Evolutionary conservation across 2,888 invertebrate species (phyloP).

Genomic region (Pterostichus niger): DNA sequence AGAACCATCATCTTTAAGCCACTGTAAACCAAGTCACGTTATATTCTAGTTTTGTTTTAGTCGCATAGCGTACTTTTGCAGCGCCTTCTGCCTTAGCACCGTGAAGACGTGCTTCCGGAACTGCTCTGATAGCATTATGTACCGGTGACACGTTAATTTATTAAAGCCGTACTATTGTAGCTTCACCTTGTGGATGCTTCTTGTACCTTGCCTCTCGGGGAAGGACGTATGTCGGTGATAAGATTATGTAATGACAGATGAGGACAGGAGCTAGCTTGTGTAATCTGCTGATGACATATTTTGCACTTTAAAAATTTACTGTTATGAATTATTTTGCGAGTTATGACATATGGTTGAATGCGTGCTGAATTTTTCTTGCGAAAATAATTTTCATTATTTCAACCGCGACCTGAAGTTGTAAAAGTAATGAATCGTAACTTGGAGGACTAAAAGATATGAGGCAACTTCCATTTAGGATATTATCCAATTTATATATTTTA

Average conservation of each 20-base stretch:
- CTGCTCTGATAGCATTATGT: constrained; percentile 46
- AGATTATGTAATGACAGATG: background rate
- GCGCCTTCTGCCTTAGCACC: background rate
- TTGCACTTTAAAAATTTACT: background rate
- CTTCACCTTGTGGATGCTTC: background rate
- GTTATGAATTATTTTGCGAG: background rate
- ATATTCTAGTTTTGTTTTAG: constrained; percentile 46
- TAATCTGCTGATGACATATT: background rate
- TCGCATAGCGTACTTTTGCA: constrained; percentile 4
- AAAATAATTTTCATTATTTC: constrained; percentile 12
- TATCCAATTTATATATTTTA: background rate
- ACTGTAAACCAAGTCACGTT: constrained; percentile 31
- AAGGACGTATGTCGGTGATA: background rate
- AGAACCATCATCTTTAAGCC: constrained; percentile 36
- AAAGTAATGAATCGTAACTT: constrained; percentile 11
- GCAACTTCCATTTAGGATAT: background rate
- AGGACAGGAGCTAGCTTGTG: background rate
- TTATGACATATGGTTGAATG: background rate
- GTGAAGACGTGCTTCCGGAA: background rate
- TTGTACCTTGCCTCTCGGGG: background rate
- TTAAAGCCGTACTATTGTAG: constrained; percentile 27
- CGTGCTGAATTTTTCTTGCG: background rate
- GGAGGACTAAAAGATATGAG: background rate
- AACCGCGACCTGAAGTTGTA: background rate
- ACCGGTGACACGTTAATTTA: constrained; percentile 51